Conservation (phyloP, 2,888 invertebrate genomes). For the Ptilodon capucinus region DNA sequence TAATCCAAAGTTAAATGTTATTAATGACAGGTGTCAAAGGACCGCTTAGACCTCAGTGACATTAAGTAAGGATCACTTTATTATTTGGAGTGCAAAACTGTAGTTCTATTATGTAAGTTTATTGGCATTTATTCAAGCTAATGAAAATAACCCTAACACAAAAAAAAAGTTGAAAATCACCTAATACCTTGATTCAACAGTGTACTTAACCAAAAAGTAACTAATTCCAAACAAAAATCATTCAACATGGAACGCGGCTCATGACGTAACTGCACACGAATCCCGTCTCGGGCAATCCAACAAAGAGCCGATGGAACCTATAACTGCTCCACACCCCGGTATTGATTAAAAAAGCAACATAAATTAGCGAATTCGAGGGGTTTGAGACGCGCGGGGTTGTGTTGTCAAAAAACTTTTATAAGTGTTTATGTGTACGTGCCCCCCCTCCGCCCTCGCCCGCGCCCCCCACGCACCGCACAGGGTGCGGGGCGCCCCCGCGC, state of each 20-base stretch:
- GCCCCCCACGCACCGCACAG: slow-evolving; percentile 38
- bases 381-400: slow-evolving; percentile 52
- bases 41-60: no score
- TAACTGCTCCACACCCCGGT: slow-evolving; percentile 56
- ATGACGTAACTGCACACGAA: slow-evolving; percentile 31
- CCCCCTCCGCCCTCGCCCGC: slow-evolving; percentile 36
- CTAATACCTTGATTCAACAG: no score
- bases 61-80: no score
- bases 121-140: no score
- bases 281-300: slow-evolving; percentile 36
- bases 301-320: slow-evolving; percentile 59
- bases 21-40: no score
- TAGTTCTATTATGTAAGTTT: no score
- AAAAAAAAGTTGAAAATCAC: no score
- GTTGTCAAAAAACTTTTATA: slow-evolving; percentile 83
- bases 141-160: no score
- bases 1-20: no score
- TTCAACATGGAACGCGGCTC: not conserved
- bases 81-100: no score
- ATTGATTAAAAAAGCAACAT: slow-evolving; percentile 83
- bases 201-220: not conserved
- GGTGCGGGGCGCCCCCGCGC: slow-evolving; percentile 37
- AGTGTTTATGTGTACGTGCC: slow-evolving; percentile 80
- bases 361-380: slow-evolving; percentile 80
- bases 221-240: slow-evolving; percentile 5